Percentiles rank a stretch among this genome's conserved stretches.
Conservation (phyloP, 2,888 invertebrate species). For the Clanis bilineata region DNA sequence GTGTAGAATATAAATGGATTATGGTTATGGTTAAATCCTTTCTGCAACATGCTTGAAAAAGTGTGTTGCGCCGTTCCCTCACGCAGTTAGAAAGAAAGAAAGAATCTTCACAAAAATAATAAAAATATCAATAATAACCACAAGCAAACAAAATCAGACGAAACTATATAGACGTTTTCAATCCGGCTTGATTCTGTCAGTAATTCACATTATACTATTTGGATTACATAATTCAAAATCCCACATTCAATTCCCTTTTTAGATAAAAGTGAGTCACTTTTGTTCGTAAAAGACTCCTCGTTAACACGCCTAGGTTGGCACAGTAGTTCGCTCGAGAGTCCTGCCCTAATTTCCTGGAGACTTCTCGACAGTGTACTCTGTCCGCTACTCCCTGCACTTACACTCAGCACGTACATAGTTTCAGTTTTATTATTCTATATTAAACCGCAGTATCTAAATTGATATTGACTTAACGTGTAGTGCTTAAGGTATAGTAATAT, state of each 20-base stretch:
- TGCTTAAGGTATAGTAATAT: too few relatives aligned
- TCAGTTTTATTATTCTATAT: background rate
- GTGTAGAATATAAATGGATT: too few relatives aligned
- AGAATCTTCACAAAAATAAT: too few relatives aligned
- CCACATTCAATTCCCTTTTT: background rate
- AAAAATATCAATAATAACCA: too few relatives aligned
- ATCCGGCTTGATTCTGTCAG: background rate
- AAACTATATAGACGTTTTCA: too few relatives aligned
- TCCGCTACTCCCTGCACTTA: constrained; percentile 10
- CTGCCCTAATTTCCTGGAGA: constrained; percentile 31
- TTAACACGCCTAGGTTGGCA: constrained; percentile 17
- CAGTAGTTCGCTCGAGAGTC: constrained; percentile 25
- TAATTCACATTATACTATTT: background rate
- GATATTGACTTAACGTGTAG: too few relatives aligned
- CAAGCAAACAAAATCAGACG: too few relatives aligned
- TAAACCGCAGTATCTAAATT: background rate
- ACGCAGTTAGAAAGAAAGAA: too few relatives aligned
- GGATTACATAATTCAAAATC: background rate
- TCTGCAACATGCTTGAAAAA: too few relatives aligned
- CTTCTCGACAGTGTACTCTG: constrained; percentile 25
- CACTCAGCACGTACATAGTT: background rate
- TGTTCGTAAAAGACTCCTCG: constrained; percentile 13
- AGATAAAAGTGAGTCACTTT: constrained; percentile 6
- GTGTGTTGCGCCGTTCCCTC: too few relatives aligned
- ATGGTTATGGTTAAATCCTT: too few relatives aligned